Percentiles rank a stretch among this genome's conserved stretches.
phyloP scores from a whole-genome alignment of 1,140 invertebrate genomes.

The Rhopalosiphum maidis region DNA sequence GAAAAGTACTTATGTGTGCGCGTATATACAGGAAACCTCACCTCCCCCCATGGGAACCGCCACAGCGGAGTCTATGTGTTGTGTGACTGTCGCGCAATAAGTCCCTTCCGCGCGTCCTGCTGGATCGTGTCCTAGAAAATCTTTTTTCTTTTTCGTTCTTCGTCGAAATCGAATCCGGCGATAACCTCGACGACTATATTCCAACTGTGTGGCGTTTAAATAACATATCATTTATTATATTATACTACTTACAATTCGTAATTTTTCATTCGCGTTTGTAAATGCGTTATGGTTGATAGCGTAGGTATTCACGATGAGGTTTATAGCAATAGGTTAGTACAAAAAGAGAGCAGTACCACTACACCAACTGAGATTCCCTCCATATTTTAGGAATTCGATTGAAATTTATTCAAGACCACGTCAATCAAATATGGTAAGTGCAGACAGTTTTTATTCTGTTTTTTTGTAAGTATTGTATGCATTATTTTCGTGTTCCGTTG shows the following conservation, averaged over 20 bases:
- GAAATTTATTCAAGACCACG: not conserved
- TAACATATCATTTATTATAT: not conserved
- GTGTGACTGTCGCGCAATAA: conserved; percentile 44
- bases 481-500: not conserved
- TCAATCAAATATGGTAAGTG: not conserved
- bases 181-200: not conserved
- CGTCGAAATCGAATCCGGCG: conserved; percentile 16
- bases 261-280: not conserved
- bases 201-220: not conserved
- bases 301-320: not conserved
- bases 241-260: not conserved
- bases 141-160: not conserved
- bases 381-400: not conserved
- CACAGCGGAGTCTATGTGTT: not conserved
- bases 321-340: not conserved
- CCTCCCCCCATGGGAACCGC: conserved; percentile 10
- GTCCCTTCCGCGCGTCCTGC: not conserved
- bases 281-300: too few relatives aligned
- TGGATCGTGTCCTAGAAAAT: conserved; percentile 12
- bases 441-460: not conserved
- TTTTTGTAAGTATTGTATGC: too few relatives aligned
- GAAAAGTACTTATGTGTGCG: not conserved
- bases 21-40: not conserved
- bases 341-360: not conserved
- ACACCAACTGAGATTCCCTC: not conserved